phyloP scores from a whole-genome alignment of 2,797 vertebrate genomes.

The Pristis pectinata region DNA sequence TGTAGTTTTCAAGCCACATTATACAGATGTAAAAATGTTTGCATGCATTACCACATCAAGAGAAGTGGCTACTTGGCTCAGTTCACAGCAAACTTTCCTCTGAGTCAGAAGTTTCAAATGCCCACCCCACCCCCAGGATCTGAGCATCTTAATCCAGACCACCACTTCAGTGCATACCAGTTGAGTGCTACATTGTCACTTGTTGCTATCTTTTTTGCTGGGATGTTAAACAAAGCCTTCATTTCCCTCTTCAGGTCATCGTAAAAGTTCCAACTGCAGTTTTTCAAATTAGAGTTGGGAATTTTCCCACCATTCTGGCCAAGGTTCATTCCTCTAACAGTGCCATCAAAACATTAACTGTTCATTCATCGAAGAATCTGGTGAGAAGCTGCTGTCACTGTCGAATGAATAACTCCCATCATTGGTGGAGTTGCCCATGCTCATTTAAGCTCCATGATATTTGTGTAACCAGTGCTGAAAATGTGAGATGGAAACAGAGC shows the following conservation, averaged over 20 bases:
- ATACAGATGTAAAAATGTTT: constrained; percentile 19
- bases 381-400: not conserved
- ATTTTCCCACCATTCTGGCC: not conserved
- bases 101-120: not conserved
- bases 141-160: constrained; percentile 3
- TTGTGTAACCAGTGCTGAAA: not conserved
- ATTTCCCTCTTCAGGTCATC: not conserved
- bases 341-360: not conserved
- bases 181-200: not conserved
- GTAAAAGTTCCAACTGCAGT: not conserved
- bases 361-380: not conserved
- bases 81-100: not conserved
- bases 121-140: not conserved
- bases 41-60: not conserved
- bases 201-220: not conserved
- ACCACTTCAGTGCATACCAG: not conserved
- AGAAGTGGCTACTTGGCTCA: not conserved
- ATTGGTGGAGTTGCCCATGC: not conserved
- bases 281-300: not conserved
- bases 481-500: not conserved
- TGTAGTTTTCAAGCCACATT: not conserved
- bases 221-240: not conserved
- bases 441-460: not conserved
- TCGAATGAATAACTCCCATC: not conserved
- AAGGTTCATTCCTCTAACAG: not conserved